A percentile compares a stretch with the other conserved stretches of the same genome.
Evolutionary conservation across 2,797 vertebrate species (phyloP).

Genomic region (Hephaestus fuliginosus): DNA sequence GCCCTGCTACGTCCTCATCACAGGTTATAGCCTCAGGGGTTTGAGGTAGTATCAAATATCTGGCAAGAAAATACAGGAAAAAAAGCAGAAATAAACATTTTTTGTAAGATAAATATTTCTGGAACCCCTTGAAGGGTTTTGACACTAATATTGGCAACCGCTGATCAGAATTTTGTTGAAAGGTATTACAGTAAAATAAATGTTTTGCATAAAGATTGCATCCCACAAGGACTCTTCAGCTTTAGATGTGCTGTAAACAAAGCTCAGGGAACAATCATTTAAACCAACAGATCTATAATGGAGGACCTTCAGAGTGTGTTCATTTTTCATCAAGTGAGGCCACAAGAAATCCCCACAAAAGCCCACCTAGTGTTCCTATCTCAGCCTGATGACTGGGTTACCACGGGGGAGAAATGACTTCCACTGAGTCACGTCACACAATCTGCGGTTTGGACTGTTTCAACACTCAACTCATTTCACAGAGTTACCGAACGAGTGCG

Average conservation of each 20-base stretch:
- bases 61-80: neutral
- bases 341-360: slow-evolving; percentile 67
- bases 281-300: slow-evolving; percentile 61
- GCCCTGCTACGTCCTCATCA: neutral
- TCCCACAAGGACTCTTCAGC: slow-evolving; percentile 22
- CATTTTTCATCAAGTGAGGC: slow-evolving; percentile 69
- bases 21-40: neutral
- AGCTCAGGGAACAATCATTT: slow-evolving; percentile 62
- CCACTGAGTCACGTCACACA: slow-evolving; percentile 54
- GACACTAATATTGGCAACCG: neutral
- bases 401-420: slow-evolving; percentile 61
- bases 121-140: neutral
- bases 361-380: slow-evolving; percentile 52
- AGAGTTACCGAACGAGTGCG: slow-evolving; percentile 28
- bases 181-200: neutral
- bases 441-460: slow-evolving; percentile 65
- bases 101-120: neutral
- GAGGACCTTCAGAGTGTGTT: slow-evolving; percentile 45
- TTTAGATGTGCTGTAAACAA: slow-evolving; percentile 54
- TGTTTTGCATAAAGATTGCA: slow-evolving; percentile 1
- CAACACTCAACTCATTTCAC: slow-evolving; percentile 48
- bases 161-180: neutral
- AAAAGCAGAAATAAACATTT: neutral
- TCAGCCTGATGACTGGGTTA: slow-evolving; percentile 60
- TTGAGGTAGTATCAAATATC: neutral